Evolutionary conservation across 2,113 vertebrate species (phyloP), one percentile per base, ranked within the genome.

Genomic region (Heterotilapia buettikoferi): DNA sequence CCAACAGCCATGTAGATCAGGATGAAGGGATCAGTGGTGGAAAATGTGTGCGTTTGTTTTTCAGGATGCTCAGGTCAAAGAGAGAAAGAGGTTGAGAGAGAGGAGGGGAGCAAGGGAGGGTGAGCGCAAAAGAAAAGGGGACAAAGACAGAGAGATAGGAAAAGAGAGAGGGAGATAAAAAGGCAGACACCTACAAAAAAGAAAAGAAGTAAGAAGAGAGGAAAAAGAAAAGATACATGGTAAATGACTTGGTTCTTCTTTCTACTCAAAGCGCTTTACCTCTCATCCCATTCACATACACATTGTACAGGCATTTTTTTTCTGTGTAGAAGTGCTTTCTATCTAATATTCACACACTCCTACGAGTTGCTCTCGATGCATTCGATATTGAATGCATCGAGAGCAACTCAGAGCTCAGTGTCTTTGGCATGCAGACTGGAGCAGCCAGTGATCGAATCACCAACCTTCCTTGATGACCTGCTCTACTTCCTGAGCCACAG

Each of bases 31-130:
- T 86, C 40, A 86, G 59, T 33, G 57, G 26, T 52, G 61, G 85
- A 82, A 86, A 90, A 82, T 81, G 84, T 43, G 38, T 71, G 56
- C 14, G 24, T 90, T 85, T 52, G 78, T 87, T 83, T 83, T 54
- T 53, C 26, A 82, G 53, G 86, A 87, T 38, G 43, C 18, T 31
- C 43, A 83, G 5, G 61, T 31, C 12, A 16, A 43, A 40, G 63
- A 40, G 36, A 40, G 63, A 40, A 21, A 40, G 63, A 4, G 36
- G n/a, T 21, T 6, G 66, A 71, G 71, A 45, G 68, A 73, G 40
- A 18, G 40, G 9, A 36, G 40, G 68, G n/a, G 38, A 43, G 66
- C 12, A 21, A 24, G 66, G 12, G 38, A 43, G 66, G 7, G 36
- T 1, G 7, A 14, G 66, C 0, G 19, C 33, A 38, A 71, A 71